phyloP scores from a whole-genome alignment of 2,797 vertebrate species.

The Typhlichthys eigenmanni region DNA sequence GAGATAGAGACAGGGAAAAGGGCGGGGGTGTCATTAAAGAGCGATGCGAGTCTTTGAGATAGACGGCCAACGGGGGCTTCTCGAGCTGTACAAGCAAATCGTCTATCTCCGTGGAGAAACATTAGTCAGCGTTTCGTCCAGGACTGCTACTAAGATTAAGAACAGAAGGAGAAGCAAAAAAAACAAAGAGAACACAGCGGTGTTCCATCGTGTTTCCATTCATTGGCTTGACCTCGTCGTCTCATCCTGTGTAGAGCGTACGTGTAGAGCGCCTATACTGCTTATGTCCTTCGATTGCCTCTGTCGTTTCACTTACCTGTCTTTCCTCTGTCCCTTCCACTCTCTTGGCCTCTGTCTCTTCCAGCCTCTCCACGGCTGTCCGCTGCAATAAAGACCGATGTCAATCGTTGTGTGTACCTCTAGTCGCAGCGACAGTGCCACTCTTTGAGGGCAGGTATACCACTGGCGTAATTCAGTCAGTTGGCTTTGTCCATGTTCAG shows the following conservation, averaged over 20 bases:
- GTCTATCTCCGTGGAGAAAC: conserved; percentile 36
- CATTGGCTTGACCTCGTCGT: not conserved
- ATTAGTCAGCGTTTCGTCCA: conserved; percentile 29
- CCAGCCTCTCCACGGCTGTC: conserved; percentile 23
- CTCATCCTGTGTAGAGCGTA: not conserved
- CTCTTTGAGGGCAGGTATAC: conserved; percentile 51
- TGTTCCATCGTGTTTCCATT: conserved; percentile 13
- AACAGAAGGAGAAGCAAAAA: too few species aligned
- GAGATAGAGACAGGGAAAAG: not conserved
- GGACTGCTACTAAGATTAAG: conserved; percentile 34
- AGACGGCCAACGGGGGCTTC: conserved; percentile 15
- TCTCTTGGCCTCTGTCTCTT: not conserved
- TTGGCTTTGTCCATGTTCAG: conserved; percentile 40
- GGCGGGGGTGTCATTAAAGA: conserved; percentile 9
- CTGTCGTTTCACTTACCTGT: not conserved
- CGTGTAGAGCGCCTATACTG: conserved; percentile 2
- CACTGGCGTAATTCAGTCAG: conserved; percentile 53
- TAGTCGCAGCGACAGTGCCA: conserved; percentile 46
- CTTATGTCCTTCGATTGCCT: conserved; percentile 2
- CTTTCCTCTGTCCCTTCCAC: not conserved
- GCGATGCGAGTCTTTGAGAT: conserved; percentile 35
- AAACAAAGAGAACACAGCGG: conserved; percentile 5
- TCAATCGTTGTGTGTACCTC: conserved; percentile 35
- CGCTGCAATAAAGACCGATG: conserved; percentile 47
- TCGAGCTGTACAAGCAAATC: conserved; percentile 27